Base-by-base conservation (phyloP, 2,797 vertebrate genomes). In the Salarias fasciatus region DNA sequence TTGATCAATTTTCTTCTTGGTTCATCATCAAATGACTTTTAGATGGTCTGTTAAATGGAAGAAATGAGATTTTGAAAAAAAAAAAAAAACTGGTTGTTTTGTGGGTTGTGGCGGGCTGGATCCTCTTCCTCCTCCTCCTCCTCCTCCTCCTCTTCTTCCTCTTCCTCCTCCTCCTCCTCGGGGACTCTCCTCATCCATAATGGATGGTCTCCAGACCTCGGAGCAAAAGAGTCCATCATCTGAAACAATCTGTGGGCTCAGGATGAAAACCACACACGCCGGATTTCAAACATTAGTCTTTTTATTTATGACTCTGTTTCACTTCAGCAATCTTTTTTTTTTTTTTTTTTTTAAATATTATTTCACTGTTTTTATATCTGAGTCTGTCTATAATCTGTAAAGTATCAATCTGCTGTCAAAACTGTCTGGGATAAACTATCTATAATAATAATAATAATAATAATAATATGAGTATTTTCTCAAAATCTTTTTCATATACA, bases 261-360 rank as follows among this genome's bases (percentile, higher is more conserved):
- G 36, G 46, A n/a, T 0, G 2, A 13, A 53, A 3, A 51, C 44
- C 38, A 88, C 80, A 81, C 72, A 93, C 92, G 87, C 81, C 79
- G 83, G 29, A 74, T 92, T 94, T 96, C 92, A 97, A 98, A 96
- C 94, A 96, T 94, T 93, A 96, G 86, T n/a, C n/a, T 92, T 75
- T 95, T 96, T 92, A 95, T 96, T 97, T 94, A 92, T 94, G 95
- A 94, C 90, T 94, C 93, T 93, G 86, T 86, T 86, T 95, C 80
- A 91, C 95, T 90, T 93, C 93, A 95, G 91, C 92, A 95, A 89
- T 94, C 77, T 75, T 74, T 85, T 86, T 73, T 72, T 72, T 72
- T 84, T 86, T 73, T 70, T 54, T 86, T 73, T 72, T 72, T 72
- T 84, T 86, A 73, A 70, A 54, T n/a, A n/a, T n/a, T n/a, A n/a